Conservation (phyloP, 2,797 vertebrate species). For the Saxicola maurus region DNA sequence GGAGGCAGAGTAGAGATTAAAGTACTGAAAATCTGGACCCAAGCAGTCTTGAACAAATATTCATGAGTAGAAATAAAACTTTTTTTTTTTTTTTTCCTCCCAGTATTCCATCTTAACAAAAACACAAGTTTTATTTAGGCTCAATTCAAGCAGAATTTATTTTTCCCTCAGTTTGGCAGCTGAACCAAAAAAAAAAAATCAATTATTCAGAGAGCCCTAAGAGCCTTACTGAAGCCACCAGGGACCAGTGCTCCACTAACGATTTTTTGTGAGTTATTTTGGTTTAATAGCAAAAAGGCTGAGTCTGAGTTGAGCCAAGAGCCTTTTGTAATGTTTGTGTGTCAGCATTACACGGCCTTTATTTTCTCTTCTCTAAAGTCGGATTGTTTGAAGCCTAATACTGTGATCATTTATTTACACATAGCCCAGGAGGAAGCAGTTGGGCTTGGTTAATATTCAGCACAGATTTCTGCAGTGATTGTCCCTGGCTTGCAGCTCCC, state of each 20-base stretch:
- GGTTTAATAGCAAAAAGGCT: conserved; percentile 30
- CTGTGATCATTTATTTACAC: conserved; percentile 68
- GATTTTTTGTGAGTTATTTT: conserved; percentile 30
- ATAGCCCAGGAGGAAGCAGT: conserved; percentile 36
- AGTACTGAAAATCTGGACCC: background rate
- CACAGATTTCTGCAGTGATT: background rate
- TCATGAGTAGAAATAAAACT: background rate
- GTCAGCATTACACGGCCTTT: conserved; percentile 30
- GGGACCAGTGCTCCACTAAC: background rate
- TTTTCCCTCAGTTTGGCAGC: background rate
- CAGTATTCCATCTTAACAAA: background rate
- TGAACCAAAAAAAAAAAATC: background rate
- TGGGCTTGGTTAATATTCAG: conserved; percentile 47
- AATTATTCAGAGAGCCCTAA: conserved; percentile 39
- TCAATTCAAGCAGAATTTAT: background rate
- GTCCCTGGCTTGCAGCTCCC: background rate
- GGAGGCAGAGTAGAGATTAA: background rate
- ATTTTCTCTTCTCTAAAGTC: conserved; percentile 29
- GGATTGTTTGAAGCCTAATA: conserved; percentile 53
- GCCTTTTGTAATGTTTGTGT: conserved; percentile 47
- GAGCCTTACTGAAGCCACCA: background rate
- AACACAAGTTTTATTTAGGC: background rate
- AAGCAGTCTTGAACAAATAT: background rate
- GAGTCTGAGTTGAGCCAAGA: conserved; percentile 4
- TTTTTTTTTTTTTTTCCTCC: background rate